phyloP scores from a whole-genome alignment of 2,113 vertebrate species.

The Stegastes partitus region DNA sequence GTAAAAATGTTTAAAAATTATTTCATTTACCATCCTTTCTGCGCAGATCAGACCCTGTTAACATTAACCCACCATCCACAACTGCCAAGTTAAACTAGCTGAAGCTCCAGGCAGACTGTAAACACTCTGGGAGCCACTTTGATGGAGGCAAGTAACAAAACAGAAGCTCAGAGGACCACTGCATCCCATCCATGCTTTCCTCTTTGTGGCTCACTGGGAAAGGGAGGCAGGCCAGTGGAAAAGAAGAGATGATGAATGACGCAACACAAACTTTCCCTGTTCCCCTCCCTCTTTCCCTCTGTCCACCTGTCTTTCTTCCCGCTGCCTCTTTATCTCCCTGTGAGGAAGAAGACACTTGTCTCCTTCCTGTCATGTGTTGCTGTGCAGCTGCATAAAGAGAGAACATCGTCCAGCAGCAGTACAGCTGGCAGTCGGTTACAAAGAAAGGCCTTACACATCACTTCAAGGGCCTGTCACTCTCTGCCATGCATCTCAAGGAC shows the following conservation, averaged over 20 bases:
- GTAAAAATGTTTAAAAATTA: no score
- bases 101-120: no score
- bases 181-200: background rate
- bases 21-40: no score
- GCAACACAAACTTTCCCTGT: slow-evolving; percentile 38
- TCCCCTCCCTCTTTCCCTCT: slow-evolving; percentile 29
- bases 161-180: background rate
- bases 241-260: slow-evolving; percentile 70
- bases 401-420: slow-evolving; percentile 49
- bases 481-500: slow-evolving; percentile 35
- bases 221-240: slow-evolving; percentile 56
- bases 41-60: no score
- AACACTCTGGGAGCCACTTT: background rate
- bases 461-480: slow-evolving; percentile 58
- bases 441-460: slow-evolving; percentile 17
- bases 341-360: slow-evolving; percentile 54
- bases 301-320: slow-evolving; percentile 11
- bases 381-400: slow-evolving; percentile 41
- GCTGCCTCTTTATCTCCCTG: slow-evolving; percentile 49
- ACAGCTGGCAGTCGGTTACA: slow-evolving; percentile 51
- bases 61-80: no score
- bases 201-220: slow-evolving; percentile 28
- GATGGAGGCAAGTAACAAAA: background rate
- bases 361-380: slow-evolving; percentile 46
- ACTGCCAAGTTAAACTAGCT: no score